Percentiles rank a stretch among this genome's conserved stretches.
Evolutionary conservation across 1,140 invertebrate species (phyloP).

Genomic region (Hyles vespertilio): DNA sequence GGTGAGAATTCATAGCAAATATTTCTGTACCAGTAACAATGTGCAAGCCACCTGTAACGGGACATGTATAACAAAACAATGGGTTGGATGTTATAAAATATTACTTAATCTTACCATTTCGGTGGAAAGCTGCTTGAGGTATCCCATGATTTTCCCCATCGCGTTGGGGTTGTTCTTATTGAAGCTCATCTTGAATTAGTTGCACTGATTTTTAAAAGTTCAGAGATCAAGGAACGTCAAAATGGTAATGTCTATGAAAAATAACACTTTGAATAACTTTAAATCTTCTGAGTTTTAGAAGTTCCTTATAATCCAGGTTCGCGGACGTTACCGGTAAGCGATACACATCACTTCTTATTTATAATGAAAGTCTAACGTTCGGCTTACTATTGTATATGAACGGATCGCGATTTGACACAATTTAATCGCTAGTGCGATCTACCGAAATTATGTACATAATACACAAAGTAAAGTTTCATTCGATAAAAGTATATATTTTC

Average conservation of each 20-base stretch:
- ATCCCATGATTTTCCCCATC: constrained; percentile 70
- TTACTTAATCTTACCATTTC: constrained; percentile 64
- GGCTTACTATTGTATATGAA: background rate
- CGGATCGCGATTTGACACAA: constrained; percentile 40
- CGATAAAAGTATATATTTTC: constrained; percentile 43
- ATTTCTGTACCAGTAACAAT: background rate
- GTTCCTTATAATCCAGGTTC: constrained; percentile 61
- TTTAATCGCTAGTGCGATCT: constrained; percentile 29
- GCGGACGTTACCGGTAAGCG: constrained; percentile 38
- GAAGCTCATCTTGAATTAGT: constrained; percentile 67
- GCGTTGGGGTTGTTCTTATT: constrained; percentile 71
- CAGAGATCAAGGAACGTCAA: constrained; percentile 57
- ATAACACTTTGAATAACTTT: constrained; percentile 46
- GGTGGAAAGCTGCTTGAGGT: constrained; percentile 68
- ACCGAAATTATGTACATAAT: constrained; percentile 15
- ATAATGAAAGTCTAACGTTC: constrained; percentile 3
- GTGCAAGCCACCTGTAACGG: background rate
- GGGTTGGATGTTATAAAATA: background rate
- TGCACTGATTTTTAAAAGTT: constrained; percentile 17
- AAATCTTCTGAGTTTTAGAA: constrained; percentile 33
- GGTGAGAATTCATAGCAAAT: background rate
- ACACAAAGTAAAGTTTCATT: constrained; percentile 37
- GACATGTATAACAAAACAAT: no score
- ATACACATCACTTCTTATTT: constrained; percentile 43
- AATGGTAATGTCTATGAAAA: constrained; percentile 60